phyloP scores from a whole-genome alignment of 2,888 invertebrate species.

The Chrysolina haemoptera region DNA sequence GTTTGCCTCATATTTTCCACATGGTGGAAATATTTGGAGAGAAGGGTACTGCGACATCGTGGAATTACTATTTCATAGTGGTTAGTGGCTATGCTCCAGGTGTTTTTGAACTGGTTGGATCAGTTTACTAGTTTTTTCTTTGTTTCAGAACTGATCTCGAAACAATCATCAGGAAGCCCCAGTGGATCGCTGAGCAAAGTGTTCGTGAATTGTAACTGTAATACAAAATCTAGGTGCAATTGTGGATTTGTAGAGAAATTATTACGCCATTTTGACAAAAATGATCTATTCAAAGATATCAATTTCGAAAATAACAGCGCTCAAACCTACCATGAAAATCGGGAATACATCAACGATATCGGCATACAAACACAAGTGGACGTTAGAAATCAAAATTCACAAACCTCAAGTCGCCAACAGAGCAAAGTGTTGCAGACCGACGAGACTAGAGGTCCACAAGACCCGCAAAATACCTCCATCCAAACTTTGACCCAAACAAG shows the following conservation, averaged over 20 bases:
- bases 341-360: conserved; percentile 11
- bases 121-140: neutral
- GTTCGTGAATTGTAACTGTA: conserved; percentile 48
- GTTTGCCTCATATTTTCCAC: too few relatives aligned
- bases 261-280: conserved; percentile 43
- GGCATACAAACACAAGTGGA: conserved; percentile 5
- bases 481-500: conserved; percentile 17
- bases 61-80: too few relatives aligned
- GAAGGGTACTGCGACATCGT: too few relatives aligned
- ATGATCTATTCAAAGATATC: conserved; percentile 19
- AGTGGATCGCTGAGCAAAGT: conserved; percentile 41
- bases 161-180: conserved; percentile 17
- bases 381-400: conserved; percentile 16
- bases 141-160: conserved; percentile 21
- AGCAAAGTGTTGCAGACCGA: conserved; percentile 17
- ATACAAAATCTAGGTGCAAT: conserved; percentile 33
- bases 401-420: neutral
- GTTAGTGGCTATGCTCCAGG: too few relatives aligned
- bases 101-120: too few relatives aligned
- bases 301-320: conserved; percentile 22
- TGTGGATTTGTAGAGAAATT: conserved; percentile 54
- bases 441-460: neutral
- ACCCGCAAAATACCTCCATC: neutral
- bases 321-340: conserved; percentile 26
- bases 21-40: too few relatives aligned